Percentiles rank a stretch among this genome's conserved stretches.
phyloP scores from a whole-genome alignment of 2,113 vertebrate species.

The Taxidea taxus region DNA sequence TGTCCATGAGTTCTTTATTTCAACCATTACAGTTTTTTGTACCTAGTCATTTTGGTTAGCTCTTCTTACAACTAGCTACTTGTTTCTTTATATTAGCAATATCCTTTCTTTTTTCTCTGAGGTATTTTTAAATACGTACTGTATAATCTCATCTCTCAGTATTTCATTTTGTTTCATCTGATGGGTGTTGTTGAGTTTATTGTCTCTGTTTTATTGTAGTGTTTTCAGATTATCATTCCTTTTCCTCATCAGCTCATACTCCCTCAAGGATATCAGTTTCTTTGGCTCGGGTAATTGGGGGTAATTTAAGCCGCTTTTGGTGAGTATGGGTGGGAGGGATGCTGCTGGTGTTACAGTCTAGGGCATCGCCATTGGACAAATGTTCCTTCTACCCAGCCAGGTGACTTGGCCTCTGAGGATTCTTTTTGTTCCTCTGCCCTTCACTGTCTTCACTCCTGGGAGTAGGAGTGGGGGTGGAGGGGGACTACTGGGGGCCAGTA shows the following conservation, averaged over 20 bases:
- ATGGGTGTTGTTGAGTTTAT: not conserved
- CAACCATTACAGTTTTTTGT: not conserved
- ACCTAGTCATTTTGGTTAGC: not conserved
- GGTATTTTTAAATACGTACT: not conserved
- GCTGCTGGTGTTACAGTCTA: not conserved
- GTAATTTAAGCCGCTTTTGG: not conserved
- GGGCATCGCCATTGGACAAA: not conserved
- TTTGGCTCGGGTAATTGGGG: not conserved
- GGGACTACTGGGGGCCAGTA: not conserved
- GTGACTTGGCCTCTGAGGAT: not conserved
- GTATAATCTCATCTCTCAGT: not conserved
- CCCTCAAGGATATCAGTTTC: not conserved
- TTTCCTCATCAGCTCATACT: not conserved
- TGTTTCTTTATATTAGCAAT: not conserved
- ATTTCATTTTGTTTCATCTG: constrained; percentile 23
- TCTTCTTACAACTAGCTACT: not conserved
- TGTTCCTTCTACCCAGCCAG: not conserved
- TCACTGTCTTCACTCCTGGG: not conserved
- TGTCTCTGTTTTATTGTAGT: not conserved
- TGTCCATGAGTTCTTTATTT: constrained; percentile 17
- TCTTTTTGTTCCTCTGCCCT: not conserved
- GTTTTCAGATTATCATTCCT: not conserved
- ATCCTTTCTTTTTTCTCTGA: not conserved
- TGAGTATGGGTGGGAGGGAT: not conserved
- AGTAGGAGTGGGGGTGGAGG: not conserved